Base-by-base conservation (phyloP, 2,113 vertebrate genomes). In the Anseranas semipalmata region DNA sequence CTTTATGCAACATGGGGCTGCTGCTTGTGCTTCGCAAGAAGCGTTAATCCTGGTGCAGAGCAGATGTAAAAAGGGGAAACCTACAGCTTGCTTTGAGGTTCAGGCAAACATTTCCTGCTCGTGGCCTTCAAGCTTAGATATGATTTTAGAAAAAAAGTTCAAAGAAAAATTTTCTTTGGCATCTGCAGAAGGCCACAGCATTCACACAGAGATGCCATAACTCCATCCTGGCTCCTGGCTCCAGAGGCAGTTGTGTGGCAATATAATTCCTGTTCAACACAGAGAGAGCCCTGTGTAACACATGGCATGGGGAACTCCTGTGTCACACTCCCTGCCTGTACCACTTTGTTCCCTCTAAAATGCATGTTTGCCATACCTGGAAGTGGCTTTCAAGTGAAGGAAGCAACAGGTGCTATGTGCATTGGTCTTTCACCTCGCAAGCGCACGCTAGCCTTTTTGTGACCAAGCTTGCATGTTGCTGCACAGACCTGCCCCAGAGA, bases 221-320 rank as follows among this genome's bases (percentile, higher is more conserved):
- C 5, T 76, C 37, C 8, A 4, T 67, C 59, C 39, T 76, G 22
- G 48, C 32, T 45, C 35, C 50, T 62, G 53, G n/a, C 46, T 78
- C 14, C 72, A 65, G 37, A 50, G 37, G 16, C 28, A 58, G 56
- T 52, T 70, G 37, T 59, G 20, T 79, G 60, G 33, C 48, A 22
- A 1, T 19, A 7, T 67, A 91, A 78, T 70, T 85, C 59, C 25
- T 66, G 15, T 43, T 46, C 72, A 85, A 56, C 15, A 4, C 12
- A 22, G 20, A 62, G 41, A 80, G 33, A 13, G 5, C 30, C 33
- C 18, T 52, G 18, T 30, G 20, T 43, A 35, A 45, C 14, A 12
- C 7, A 1, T 35, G 21, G 14, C 0, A 0, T 27, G 33, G 48
- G 52, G 33, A 83, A 32, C 32, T 84, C 17, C 45, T 32, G 28